Conservation (phyloP, 2,888 invertebrate species). For the Sesia bembeciformis region DNA sequence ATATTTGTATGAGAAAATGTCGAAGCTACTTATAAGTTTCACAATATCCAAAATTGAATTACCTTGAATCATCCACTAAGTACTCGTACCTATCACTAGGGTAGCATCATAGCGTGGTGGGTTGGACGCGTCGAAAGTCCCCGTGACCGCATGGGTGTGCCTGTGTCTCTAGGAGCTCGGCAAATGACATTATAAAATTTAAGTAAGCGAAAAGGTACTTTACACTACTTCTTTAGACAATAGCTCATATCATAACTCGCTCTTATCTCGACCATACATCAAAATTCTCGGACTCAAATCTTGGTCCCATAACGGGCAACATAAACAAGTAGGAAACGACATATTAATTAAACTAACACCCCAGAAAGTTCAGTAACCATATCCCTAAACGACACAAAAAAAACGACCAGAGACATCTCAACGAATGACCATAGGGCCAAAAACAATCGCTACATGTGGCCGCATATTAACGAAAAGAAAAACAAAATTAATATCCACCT, state of each 20-base stretch:
- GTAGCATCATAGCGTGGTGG: too few relatives aligned
- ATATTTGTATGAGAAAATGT: too few relatives aligned
- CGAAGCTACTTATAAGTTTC: too few relatives aligned
- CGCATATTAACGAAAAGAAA: slow-evolving; percentile 69
- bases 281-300: neutral
- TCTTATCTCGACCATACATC: neutral
- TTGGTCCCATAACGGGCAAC: slow-evolving; percentile 5
- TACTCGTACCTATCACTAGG: too few relatives aligned
- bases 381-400: slow-evolving; percentile 20
- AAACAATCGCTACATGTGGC: slow-evolving; percentile 73
- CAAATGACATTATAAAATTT: too few relatives aligned
- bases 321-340: slow-evolving; percentile 36
- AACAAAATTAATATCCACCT: slow-evolving; percentile 54
- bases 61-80: too few relatives aligned
- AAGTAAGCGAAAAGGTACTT: too few relatives aligned
- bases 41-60: too few relatives aligned
- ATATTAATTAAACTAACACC: slow-evolving; percentile 66
- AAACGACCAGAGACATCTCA: slow-evolving; percentile 16
- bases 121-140: too few relatives aligned
- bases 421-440: slow-evolving; percentile 69
- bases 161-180: too few relatives aligned
- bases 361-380: slow-evolving; percentile 53
- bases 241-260: neutral
- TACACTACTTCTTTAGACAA: too few relatives aligned
- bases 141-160: too few relatives aligned